Conservation (phyloP, 2,888 invertebrate genomes). For the Cheilosia grossa region DNA sequence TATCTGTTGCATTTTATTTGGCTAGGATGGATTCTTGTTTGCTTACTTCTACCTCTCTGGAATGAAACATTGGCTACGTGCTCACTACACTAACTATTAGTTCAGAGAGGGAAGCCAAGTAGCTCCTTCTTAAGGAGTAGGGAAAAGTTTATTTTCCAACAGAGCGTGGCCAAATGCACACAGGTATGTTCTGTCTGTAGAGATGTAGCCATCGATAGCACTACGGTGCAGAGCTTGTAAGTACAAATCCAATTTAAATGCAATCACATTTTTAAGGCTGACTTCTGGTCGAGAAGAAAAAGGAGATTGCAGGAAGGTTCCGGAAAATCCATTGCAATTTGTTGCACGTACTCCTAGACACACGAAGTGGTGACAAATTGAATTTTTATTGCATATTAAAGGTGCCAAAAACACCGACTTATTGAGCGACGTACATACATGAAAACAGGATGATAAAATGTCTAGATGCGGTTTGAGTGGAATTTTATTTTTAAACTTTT, state of each 20-base stretch:
- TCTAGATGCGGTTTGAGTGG: no score
- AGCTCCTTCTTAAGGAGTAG: slow-evolving; percentile 21
- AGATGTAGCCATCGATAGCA: slow-evolving; percentile 42
- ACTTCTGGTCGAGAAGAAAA: slow-evolving; percentile 36
- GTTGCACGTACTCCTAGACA: not conserved
- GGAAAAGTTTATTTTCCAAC: slow-evolving; percentile 3
- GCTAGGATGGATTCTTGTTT: slow-evolving; percentile 18
- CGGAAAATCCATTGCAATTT: slow-evolving; percentile 41
- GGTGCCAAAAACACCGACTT: not conserved
- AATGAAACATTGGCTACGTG: slow-evolving; percentile 24
- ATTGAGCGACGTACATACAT: not conserved
- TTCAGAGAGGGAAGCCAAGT: slow-evolving; percentile 12
- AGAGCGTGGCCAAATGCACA: slow-evolving; percentile 1
- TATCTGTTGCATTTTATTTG: slow-evolving; percentile 61
- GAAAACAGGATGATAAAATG: no score
- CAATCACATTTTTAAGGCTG: slow-evolving; percentile 66
- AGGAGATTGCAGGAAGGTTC: slow-evolving; percentile 37
- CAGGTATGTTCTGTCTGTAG: slow-evolving; percentile 34
- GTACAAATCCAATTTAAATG: slow-evolving; percentile 70
- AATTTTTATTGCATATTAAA: slow-evolving; percentile 51
- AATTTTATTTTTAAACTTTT: no score
- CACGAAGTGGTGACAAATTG: slow-evolving; percentile 55
- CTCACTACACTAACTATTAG: slow-evolving; percentile 40
- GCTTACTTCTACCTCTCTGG: not conserved
- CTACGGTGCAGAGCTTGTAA: slow-evolving; percentile 38